Evolutionary conservation across 2,113 vertebrate species (phyloP), one percentile per base, ranked within the genome.

Genomic region (Willisornis vidua): DNA sequence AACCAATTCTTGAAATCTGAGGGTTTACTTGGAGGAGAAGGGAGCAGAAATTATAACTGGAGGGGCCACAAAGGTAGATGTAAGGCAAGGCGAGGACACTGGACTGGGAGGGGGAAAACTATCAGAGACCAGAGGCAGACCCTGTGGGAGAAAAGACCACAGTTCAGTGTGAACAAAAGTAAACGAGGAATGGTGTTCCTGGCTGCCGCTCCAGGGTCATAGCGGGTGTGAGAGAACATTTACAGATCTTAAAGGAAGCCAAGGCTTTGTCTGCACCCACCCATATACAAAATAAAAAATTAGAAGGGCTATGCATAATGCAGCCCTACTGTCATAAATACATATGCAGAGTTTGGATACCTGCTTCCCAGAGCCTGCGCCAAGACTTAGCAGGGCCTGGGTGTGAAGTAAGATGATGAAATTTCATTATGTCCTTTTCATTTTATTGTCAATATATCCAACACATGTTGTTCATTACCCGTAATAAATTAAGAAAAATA

Each of bases 81-180:
- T 5, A 54, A 66, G 19, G 31, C 57, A 62, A 43, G 14, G n/a
- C 16, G 41, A 89, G 66, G 57, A 41, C 7, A 7, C 35, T 48
- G 66, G 61, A 22, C 14, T 37, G 28, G 29, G 29, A 57, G 3
- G 18, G 31, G 8, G 41, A 18, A 6, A 25, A 39, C 45, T 65
- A 14, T 51, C 28, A n/a, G 19, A 39, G 35, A 29, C 59, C 63
- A 54, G 35, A 41, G 54, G 33, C 25, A 61, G 33, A 39, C 8
- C 24, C 23, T 0, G 0, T 11, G 28, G 29, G 2, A 57, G 37
- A 14, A 25, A 55, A 26, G 54, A 59, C 10, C 45, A 43, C 29
- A 48, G 26, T 33, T 14, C 45, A 31, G 6, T 10, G 9, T 33
- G 31, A 22, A n/a, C 43, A 39, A 72, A 46, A 74, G 31, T 24